Conservation (phyloP, 2,888 invertebrate genomes). For the Oxycera nigricornis region DNA sequence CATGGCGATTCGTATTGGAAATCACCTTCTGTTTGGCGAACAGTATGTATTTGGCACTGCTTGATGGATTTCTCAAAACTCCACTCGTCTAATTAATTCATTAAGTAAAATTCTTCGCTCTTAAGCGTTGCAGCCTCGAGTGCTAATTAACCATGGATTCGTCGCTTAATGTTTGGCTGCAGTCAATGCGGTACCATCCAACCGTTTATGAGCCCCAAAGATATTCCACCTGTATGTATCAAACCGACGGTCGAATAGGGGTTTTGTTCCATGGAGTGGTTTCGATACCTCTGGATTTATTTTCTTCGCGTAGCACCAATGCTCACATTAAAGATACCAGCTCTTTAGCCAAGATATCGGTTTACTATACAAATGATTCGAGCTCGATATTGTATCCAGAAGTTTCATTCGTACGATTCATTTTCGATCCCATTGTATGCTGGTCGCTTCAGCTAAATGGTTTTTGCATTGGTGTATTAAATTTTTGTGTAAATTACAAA, state of each 20-base stretch:
- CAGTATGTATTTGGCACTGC: neutral
- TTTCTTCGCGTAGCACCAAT: too few species aligned
- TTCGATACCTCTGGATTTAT: too few species aligned
- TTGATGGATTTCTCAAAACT: neutral
- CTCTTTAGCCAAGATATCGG: too few species aligned
- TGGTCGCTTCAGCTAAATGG: neutral
- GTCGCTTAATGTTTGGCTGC: neutral
- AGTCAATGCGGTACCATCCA: neutral
- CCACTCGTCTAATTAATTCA: constrained; percentile 37
- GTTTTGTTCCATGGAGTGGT: too few species aligned
- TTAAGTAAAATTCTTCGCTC: constrained; percentile 38
- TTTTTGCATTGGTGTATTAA: constrained; percentile 32
- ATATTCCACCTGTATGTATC: constrained; percentile 1
- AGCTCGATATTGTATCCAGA: too few species aligned
- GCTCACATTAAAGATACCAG: too few species aligned
- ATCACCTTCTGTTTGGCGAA: neutral
- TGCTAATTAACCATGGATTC: constrained; percentile 30
- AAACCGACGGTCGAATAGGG: too few species aligned
- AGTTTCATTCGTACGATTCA: neutral
- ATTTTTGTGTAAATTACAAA: constrained; percentile 43
- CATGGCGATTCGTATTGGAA: neutral
- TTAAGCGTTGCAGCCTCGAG: constrained; percentile 13
- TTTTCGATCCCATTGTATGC: neutral
- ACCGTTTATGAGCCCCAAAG: neutral
- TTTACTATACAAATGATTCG: too few species aligned